Conservation (phyloP, 2,888 invertebrate genomes). For the Camptogramma bilineatum region DNA sequence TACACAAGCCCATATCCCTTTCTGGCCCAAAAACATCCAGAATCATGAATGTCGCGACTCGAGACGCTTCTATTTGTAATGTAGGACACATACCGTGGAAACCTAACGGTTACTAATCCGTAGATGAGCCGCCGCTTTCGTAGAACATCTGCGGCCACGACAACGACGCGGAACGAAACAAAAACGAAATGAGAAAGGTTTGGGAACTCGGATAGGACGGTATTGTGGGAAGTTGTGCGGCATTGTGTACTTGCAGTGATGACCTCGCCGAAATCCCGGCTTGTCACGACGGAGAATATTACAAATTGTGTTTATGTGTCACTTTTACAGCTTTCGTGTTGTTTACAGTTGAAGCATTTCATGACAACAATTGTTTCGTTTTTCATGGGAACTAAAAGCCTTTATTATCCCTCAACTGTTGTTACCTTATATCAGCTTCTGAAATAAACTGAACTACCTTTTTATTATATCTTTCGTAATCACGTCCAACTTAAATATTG, state of each 20-base stretch:
- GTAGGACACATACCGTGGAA: slow-evolving; percentile 72
- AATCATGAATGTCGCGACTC: slow-evolving; percentile 54
- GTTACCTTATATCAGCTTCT: too few relatives aligned
- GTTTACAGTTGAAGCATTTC: not conserved
- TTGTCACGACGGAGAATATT: slow-evolving; percentile 31
- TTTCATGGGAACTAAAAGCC: not conserved
- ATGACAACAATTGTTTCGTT: not conserved
- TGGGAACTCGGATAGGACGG: slow-evolving; percentile 72
- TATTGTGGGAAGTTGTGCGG: slow-evolving; percentile 74
- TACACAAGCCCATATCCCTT: slow-evolving; percentile 14
- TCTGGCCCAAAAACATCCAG: slow-evolving; percentile 27
- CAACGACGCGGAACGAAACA: slow-evolving; percentile 67
- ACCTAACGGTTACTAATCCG: slow-evolving; percentile 80
- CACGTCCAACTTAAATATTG: too few relatives aligned
- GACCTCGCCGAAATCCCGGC: slow-evolving; percentile 37
- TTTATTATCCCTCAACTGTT: not conserved
- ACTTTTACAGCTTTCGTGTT: not conserved
- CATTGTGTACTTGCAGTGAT: slow-evolving; percentile 50
- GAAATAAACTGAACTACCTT: too few relatives aligned
- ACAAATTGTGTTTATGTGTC: slow-evolving; percentile 21
- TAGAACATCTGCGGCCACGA: slow-evolving; percentile 76
- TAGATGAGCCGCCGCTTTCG: slow-evolving; percentile 77
- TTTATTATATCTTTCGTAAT: too few relatives aligned
- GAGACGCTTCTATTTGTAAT: slow-evolving; percentile 63
- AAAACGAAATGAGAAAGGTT: slow-evolving; percentile 84